Evolutionary conservation across 1,140 invertebrate genomes (phyloP), one percentile per base, ranked within the genome.

Genomic region (Procambarus clarkii): DNA sequence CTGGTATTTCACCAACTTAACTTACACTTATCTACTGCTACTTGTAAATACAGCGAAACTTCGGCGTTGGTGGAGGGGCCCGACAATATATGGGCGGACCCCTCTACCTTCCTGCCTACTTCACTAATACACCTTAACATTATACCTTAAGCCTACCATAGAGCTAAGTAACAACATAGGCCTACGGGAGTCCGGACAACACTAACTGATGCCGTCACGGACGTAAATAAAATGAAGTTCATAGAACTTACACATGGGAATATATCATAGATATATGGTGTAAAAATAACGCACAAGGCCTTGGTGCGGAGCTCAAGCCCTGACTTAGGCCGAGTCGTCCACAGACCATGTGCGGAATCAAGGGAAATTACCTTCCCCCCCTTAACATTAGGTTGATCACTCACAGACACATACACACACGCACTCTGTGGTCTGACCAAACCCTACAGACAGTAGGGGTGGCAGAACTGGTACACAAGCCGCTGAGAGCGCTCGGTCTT

Each of bases 381-480:
- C 85, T 86, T 90, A 89, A 93, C 81, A 83, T 76, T 91, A 92
- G 64, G 85, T 76, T 81, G 83, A 60, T 79, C 80, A 88, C 86
- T 54, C 82, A 78, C 89, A 88, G 77, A 54, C 18, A 81, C 64
- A 78, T 50, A 92, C 86, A 88, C 64, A 89, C 50, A 79, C 46
- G 85, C 86, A 88, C 90, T 71, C 60, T 54, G 15, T 64, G 45
- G 76, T 77, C 88, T 86, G 78, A 83, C 71, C 86, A 46, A 80
- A 46, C 44, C 74, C 92, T 96, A 98, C 93, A 98, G 96, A 94
- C 96, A 97, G 95, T 99, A 99, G 8, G 98, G 98, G 94, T 98
- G 97, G 94, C 98, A 99, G 94, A 99, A 99, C 95, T 99, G 99
- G 95, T 99, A 99, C 79, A 99, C 99, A 91, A 99, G 96, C 94